phyloP scores from a whole-genome alignment of 1,140 invertebrate species.

The honey bee (Apis mellifera) region DNA sequence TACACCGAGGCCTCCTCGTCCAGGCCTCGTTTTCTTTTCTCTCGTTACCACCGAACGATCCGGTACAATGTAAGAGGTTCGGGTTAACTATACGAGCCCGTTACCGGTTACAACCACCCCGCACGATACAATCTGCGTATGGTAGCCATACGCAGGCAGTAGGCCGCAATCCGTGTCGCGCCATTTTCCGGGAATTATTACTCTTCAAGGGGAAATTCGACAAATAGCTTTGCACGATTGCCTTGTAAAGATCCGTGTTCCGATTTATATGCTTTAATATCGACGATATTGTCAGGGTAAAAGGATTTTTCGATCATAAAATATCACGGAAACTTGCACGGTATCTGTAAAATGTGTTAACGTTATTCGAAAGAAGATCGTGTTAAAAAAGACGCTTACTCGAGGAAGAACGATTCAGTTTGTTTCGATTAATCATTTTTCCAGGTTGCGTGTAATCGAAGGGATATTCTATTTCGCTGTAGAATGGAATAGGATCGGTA shows the following conservation, averaged over 20 bases:
- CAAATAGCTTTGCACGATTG: conserved; percentile 3
- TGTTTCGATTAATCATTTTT: conserved; percentile 1
- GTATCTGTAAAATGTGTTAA: too few relatives aligned
- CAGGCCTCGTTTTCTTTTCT: conserved; percentile 27
- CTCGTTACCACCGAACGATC: conserved; percentile 20
- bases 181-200: conserved; percentile 25
- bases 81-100: conserved; percentile 51
- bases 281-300: neutral
- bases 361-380: too few relatives aligned
- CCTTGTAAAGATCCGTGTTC: conserved; percentile 19
- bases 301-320: neutral
- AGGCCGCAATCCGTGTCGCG: too few relatives aligned
- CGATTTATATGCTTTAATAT: neutral
- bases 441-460: neutral
- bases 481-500: neutral
- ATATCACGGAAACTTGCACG: too few relatives aligned
- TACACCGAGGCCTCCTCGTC: neutral
- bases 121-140: conserved; percentile 60
- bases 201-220: conserved; percentile 8
- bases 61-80: conserved; percentile 46
- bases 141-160: conserved; percentile 12
- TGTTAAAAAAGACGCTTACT: too few relatives aligned
- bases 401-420: neutral
- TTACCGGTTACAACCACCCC: conserved; percentile 44
- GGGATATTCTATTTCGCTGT: neutral